A percentile compares a stretch with the other conserved stretches of the same genome.
phyloP scores from a whole-genome alignment of 2,888 invertebrate genomes.

The Endotricha flammealis region DNA sequence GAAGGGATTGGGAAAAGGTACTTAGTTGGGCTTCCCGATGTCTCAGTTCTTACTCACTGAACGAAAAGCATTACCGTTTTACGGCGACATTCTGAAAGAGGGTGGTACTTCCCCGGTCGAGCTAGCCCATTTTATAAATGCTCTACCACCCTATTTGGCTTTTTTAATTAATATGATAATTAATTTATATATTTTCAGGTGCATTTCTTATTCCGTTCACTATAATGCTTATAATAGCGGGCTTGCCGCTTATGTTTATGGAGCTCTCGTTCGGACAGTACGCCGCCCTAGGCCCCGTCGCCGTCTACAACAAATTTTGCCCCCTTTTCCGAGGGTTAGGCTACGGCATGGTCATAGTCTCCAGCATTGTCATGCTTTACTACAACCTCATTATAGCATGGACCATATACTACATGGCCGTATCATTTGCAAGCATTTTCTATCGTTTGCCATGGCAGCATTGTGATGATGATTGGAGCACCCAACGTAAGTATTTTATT shows the following conservation, averaged over 20 bases:
- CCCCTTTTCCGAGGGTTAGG: slow-evolving; percentile 86
- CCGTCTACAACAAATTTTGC: slow-evolving; percentile 88
- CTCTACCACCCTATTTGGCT: too few species aligned
- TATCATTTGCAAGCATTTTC: slow-evolving; percentile 80
- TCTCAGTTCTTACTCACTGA: too few species aligned
- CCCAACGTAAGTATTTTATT: slow-evolving; percentile 69
- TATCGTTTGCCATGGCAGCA: slow-evolving; percentile 84
- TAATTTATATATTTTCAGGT: slow-evolving; percentile 61
- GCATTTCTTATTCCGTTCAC: slow-evolving; percentile 91
- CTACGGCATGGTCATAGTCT: slow-evolving; percentile 87
- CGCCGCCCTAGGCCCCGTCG: slow-evolving; percentile 86
- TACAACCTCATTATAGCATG: slow-evolving; percentile 88
- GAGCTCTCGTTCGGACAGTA: slow-evolving; percentile 92
- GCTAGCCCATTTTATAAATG: too few species aligned
- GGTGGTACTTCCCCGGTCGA: too few species aligned
- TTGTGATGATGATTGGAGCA: slow-evolving; percentile 85
- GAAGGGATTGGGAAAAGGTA: too few species aligned
- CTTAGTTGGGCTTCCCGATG: too few species aligned
- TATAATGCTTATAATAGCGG: slow-evolving; percentile 87
- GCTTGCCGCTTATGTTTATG: slow-evolving; percentile 90
- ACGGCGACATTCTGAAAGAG: too few species aligned
- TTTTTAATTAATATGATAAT: too few species aligned
- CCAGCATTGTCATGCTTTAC: slow-evolving; percentile 85
- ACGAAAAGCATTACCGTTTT: too few species aligned
- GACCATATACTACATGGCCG: slow-evolving; percentile 85